Evolutionary conservation across 2,113 vertebrate genomes (phyloP).

Genomic region (Mustelus asterias): DNA sequence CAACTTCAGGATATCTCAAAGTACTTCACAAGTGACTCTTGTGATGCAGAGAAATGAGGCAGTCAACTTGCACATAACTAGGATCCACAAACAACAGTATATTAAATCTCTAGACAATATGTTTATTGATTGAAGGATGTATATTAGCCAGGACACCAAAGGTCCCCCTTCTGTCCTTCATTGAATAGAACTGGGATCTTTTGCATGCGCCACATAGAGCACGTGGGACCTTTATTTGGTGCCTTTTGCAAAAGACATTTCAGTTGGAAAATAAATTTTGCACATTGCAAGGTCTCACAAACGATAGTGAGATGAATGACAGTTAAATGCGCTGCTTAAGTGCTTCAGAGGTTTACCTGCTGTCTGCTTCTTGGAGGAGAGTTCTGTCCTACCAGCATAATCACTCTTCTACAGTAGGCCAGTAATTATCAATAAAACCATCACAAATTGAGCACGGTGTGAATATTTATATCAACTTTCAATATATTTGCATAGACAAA

Average conservation of each 20-base stretch:
- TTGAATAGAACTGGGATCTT: background rate
- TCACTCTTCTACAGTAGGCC: background rate
- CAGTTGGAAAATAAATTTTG: background rate
- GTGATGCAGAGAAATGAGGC: background rate
- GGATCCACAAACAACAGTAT: background rate
- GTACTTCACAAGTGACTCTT: background rate
- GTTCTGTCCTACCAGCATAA: background rate
- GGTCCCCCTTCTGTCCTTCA: background rate
- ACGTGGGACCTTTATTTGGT: background rate
- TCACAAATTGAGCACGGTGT: background rate
- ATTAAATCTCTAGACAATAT: background rate
- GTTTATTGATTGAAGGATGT: background rate
- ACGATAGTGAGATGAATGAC: background rate
- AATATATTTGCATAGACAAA: background rate
- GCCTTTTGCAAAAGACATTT: background rate
- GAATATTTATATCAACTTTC: background rate
- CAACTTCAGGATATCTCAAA: background rate
- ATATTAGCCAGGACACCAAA: background rate
- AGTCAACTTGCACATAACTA: background rate
- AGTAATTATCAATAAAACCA: background rate
- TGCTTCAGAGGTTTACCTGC: background rate
- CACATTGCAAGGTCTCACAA: background rate
- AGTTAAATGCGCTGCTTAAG: background rate
- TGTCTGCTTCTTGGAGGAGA: background rate
- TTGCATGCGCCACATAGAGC: background rate